A percentile compares a stretch with the other conserved stretches of the same genome.
Evolutionary conservation across 2,888 invertebrate species (phyloP).

Genomic region (Rugalucina vietnamica): DNA sequence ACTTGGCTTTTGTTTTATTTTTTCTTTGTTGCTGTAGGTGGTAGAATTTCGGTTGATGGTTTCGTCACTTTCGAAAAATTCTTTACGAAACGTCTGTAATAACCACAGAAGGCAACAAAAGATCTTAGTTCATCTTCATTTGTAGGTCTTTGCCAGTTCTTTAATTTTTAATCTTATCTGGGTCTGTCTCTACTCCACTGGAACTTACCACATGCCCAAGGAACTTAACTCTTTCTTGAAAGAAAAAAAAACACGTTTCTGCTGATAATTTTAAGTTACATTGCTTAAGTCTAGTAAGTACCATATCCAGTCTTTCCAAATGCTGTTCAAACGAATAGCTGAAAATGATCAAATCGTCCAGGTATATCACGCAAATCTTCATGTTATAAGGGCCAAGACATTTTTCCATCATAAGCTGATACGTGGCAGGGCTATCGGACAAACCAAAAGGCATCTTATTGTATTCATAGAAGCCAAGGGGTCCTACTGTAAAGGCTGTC

Average conservation of each 20-base stretch:
- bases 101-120: conserved; percentile 14
- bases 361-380: conserved; percentile 44
- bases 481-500: too few relatives aligned
- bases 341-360: conserved; percentile 65
- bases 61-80: not conserved
- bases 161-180: conserved; percentile 3
- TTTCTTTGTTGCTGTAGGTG: not conserved
- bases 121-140: conserved; percentile 5
- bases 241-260: conserved; percentile 39
- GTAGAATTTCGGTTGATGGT: not conserved
- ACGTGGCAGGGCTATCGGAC: conserved; percentile 38
- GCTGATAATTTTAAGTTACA: conserved; percentile 44
- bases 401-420: conserved; percentile 58
- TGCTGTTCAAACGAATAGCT: conserved; percentile 43
- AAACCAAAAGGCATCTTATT: too few relatives aligned
- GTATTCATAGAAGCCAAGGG: too few relatives aligned
- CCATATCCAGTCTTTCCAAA: conserved; percentile 34
- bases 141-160: conserved; percentile 12
- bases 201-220: conserved; percentile 43
- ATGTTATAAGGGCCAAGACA: too few relatives aligned
- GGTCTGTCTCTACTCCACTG: conserved; percentile 10
- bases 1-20: too few relatives aligned
- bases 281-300: conserved; percentile 37
- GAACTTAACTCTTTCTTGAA: conserved; percentile 40
- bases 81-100: conserved; percentile 10